Conservation (phyloP, 1,140 invertebrate species). For the Paramacrobiotus metropolitanus region DNA sequence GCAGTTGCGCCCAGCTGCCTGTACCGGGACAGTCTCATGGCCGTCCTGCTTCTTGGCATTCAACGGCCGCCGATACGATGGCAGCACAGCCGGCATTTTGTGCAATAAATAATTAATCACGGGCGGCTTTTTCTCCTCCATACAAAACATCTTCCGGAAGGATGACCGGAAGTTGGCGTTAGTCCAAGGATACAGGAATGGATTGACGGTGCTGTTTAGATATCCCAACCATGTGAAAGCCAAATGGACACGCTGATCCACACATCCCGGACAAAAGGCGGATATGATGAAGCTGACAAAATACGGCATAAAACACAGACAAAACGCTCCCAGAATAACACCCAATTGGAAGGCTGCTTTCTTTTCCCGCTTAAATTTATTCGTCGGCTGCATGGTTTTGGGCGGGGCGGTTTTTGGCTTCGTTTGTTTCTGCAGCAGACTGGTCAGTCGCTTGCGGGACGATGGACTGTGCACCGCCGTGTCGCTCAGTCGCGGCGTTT, state of each 20-base stretch:
- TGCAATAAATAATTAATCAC: neutral
- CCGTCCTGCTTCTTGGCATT: too few relatives aligned
- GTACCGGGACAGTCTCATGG: too few relatives aligned
- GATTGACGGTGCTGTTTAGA: conserved; percentile 32
- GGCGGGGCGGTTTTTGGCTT: neutral
- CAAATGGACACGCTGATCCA: conserved; percentile 20
- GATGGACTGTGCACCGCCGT: neutral
- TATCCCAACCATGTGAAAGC: conserved; percentile 33
- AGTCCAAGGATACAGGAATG: conserved; percentile 32
- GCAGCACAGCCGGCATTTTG: neutral
- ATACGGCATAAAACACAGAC: conserved; percentile 29
- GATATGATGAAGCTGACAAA: conserved; percentile 31
- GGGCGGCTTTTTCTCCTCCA: neutral
- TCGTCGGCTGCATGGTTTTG: neutral
- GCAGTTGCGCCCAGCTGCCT: too few relatives aligned
- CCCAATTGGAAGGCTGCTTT: conserved; percentile 29
- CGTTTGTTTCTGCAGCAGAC: neutral
- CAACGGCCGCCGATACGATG: neutral
- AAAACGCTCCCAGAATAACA: conserved; percentile 30
- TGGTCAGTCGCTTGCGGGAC: neutral
- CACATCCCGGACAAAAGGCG: conserved; percentile 32
- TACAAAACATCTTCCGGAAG: conserved; percentile 27
- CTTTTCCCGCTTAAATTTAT: conserved; percentile 19
- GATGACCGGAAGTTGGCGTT: conserved; percentile 31
- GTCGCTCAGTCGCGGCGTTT: neutral